These are phyloP conservation scores for Falcaria lacertinaria DNA, from an alignment of 2,888 invertebrate species.

Conservation along the genomic window DNA sequence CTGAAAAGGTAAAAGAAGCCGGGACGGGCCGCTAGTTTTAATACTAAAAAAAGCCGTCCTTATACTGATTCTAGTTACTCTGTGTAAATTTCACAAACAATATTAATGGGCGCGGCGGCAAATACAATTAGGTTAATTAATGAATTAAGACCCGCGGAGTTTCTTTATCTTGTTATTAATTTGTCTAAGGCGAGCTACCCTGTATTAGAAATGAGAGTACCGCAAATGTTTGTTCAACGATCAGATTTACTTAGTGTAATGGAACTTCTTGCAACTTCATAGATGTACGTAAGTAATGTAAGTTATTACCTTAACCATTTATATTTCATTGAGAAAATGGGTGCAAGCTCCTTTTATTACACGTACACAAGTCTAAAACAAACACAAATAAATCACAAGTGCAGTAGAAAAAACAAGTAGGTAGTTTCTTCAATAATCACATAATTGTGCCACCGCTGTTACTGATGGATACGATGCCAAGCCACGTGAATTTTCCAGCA, in stretches of 20 bases:
- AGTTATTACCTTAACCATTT: too few species aligned
- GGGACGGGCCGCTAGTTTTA: too few species aligned
- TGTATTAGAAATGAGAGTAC: slow-evolving; percentile 67
- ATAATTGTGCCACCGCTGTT: too few species aligned
- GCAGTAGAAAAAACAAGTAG: too few species aligned
- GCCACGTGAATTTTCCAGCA: too few species aligned
- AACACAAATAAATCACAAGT: too few species aligned
- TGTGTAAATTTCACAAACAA: slow-evolving; percentile 51
- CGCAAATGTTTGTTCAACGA: slow-evolving; percentile 58
- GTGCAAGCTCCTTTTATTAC: too few species aligned
- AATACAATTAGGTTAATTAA: slow-evolving; percentile 80
- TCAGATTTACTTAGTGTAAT: slow-evolving; percentile 21
- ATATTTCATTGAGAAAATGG: too few species aligned
- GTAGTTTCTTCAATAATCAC: too few species aligned
- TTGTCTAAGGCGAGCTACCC: slow-evolving; percentile 67
- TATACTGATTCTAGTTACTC: slow-evolving; percentile 18
- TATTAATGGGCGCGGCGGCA: slow-evolving; percentile 66
- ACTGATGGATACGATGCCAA: too few species aligned
- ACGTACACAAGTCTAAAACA: too few species aligned
- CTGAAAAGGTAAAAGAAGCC: too few species aligned
- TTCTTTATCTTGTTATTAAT: slow-evolving; percentile 80
- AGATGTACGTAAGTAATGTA: not conserved
- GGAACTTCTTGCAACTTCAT: slow-evolving; percentile 11
- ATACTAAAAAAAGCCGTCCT: slow-evolving; percentile 13
- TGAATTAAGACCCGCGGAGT: slow-evolving; percentile 76